Conservation (phyloP, 1,140 invertebrate species). For the Drosophila azteca region DNA sequence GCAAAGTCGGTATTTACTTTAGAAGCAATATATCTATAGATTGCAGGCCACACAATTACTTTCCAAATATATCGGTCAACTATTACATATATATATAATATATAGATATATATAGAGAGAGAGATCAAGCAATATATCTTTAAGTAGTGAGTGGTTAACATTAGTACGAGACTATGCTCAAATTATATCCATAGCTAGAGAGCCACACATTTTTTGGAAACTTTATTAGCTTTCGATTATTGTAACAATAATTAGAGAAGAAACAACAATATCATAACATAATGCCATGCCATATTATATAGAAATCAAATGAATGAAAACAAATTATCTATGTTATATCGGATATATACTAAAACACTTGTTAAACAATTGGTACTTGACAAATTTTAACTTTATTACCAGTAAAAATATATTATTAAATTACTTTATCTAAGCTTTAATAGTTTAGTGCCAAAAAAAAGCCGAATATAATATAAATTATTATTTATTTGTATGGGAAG, state of each 20-base stretch:
- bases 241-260: constrained; percentile 48
- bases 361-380: constrained; percentile 78
- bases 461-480: background rate
- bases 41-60: constrained; percentile 76
- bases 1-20: constrained; percentile 61
- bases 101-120: constrained; percentile 34
- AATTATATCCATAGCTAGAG: constrained; percentile 23
- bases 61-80: constrained; percentile 61
- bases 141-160: constrained; percentile 35
- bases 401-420: constrained; percentile 52
- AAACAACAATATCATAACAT: constrained; percentile 45
- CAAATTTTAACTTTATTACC: constrained; percentile 80
- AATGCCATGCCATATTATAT: constrained; percentile 74
- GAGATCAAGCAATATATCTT: constrained; percentile 47
- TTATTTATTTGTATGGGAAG: background rate
- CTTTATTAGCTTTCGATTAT: constrained; percentile 63
- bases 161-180: constrained; percentile 1
- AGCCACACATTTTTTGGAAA: constrained; percentile 51
- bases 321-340: constrained; percentile 49
- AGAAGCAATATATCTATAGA: constrained; percentile 60
- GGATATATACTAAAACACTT: constrained; percentile 63
- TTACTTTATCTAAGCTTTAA: constrained; percentile 78
- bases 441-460: constrained; percentile 69
- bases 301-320: constrained; percentile 39
- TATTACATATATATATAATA: constrained; percentile 47